Evolutionary conservation across 2,113 vertebrate species (phyloP).

Genomic region (Spea multiplicata): DNA sequence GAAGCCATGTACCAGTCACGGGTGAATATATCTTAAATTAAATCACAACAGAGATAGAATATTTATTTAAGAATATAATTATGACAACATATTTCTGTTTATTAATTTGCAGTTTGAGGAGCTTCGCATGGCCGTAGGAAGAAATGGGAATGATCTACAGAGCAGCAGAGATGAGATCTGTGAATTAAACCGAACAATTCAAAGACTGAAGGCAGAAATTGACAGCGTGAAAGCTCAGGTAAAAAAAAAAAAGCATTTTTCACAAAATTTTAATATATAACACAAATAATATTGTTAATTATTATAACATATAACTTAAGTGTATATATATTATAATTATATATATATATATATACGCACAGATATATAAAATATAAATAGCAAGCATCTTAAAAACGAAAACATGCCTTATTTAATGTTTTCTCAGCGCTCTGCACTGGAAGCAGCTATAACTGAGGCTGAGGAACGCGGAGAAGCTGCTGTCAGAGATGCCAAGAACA

Average conservation of each 20-base stretch:
- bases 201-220: constrained; percentile 70
- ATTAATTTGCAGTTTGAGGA: constrained; percentile 24
- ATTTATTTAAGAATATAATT: not conserved
- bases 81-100: not conserved
- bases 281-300: not conserved
- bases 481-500: constrained; percentile 74
- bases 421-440: constrained; percentile 59
- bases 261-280: no score
- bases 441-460: constrained; percentile 59
- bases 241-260: not conserved
- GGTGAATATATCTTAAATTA: not conserved
- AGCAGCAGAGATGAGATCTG: constrained; percentile 67
- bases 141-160: constrained; percentile 62
- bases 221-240: constrained; percentile 74
- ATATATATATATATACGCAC: not conserved
- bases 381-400: not conserved
- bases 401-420: not conserved
- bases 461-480: constrained; percentile 80
- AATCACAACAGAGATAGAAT: not conserved
- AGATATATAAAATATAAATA: no score
- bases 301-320: not conserved
- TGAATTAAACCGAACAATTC: constrained; percentile 72
- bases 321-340: no score
- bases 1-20: constrained; percentile 80
- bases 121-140: constrained; percentile 11